A percentile compares a stretch with the other conserved stretches of the same genome.
phyloP scores from a whole-genome alignment of 1,140 invertebrate genomes.

The Aphelinus certus region DNA sequence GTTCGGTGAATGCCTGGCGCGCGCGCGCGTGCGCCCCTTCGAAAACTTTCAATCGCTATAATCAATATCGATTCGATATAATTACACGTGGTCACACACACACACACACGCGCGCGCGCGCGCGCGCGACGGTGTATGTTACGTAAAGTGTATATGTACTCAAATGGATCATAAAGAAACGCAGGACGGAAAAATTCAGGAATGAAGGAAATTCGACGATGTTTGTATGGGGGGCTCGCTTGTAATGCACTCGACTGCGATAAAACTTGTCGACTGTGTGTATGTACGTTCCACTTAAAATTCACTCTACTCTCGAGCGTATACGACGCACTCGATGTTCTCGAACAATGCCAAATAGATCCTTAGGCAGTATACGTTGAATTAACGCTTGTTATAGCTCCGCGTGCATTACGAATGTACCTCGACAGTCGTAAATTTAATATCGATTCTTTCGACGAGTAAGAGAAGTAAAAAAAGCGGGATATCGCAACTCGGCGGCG shows the following conservation, averaged over 20 bases:
- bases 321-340: too few species aligned
- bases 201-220: background rate
- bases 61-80: constrained; percentile 22
- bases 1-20: constrained; percentile 7
- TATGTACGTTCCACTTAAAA: background rate
- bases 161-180: constrained; percentile 21
- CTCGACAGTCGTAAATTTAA: too few species aligned
- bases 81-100: background rate
- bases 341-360: too few species aligned
- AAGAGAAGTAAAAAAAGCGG: too few species aligned
- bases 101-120: too few species aligned
- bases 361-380: too few species aligned
- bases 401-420: too few species aligned
- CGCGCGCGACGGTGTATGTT: background rate
- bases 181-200: background rate
- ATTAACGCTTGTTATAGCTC: too few species aligned
- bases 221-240: too few species aligned
- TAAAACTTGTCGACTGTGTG: background rate
- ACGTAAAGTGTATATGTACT: background rate
- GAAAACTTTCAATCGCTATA: constrained; percentile 13
- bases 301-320: too few species aligned
- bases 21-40: background rate
- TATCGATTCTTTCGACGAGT: too few species aligned
- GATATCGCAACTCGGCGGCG: too few species aligned
- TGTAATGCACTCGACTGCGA: background rate